phyloP scores from a whole-genome alignment of 2,888 invertebrate species.

The Lycaena phlaeas region DNA sequence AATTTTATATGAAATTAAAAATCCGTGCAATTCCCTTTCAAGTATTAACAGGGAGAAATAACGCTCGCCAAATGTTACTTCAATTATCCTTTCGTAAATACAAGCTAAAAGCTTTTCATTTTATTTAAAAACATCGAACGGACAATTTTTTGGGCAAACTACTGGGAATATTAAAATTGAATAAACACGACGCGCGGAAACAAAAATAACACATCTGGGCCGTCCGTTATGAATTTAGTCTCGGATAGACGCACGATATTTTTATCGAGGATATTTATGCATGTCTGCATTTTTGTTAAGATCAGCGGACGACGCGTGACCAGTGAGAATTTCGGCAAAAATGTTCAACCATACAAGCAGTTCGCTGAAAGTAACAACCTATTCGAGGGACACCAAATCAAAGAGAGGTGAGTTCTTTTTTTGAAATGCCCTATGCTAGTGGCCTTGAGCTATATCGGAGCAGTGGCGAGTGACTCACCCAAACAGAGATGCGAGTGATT shows the following conservation, averaged over 20 bases:
- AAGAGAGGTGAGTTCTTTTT: conserved; percentile 34
- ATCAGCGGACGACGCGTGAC: conserved; percentile 15
- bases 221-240: conserved; percentile 40
- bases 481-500: conserved; percentile 34
- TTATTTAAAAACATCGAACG: conserved; percentile 15
- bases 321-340: conserved; percentile 19
- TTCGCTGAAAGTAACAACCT: conserved; percentile 33
- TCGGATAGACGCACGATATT: conserved; percentile 37
- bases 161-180: conserved; percentile 43
- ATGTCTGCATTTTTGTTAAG: conserved; percentile 22
- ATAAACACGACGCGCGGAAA: conserved; percentile 47
- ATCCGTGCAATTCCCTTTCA: background rate
- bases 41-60: background rate
- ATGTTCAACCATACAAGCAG: conserved; percentile 54
- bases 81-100: conserved; percentile 15
- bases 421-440: no score
- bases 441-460: no score
- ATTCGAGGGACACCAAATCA: conserved; percentile 28
- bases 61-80: conserved; percentile 7
- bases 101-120: conserved; percentile 14
- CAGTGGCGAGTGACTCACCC: no score
- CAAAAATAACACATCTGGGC: conserved; percentile 59
- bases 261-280: conserved; percentile 38
- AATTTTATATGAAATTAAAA: no score
- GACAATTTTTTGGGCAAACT: conserved; percentile 12